Conservation (phyloP, 2,888 invertebrate species). For the Odontothrips loti region DNA sequence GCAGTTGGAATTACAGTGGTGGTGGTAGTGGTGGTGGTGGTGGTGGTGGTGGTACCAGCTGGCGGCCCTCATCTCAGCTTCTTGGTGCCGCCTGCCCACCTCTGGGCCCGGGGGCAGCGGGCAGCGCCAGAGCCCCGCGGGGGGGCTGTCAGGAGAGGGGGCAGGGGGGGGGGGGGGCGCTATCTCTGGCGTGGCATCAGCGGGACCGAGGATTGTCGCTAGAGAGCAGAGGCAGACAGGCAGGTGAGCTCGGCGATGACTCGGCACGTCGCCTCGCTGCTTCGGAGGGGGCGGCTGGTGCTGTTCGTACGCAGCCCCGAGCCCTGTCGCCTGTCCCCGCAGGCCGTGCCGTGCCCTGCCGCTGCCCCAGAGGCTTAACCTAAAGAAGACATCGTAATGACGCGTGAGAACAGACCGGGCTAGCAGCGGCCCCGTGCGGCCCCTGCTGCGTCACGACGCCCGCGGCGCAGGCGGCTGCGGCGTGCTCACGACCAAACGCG, state of each 20-base stretch:
- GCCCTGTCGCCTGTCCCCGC: constrained; percentile 10
- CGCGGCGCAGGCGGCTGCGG: neutral
- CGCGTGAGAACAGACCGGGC: constrained; percentile 5
- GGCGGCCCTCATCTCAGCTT: too few relatives aligned
- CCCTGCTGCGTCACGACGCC: neutral
- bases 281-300: neutral
- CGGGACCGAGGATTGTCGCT: constrained; percentile 12
- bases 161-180: neutral
- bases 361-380: neutral
- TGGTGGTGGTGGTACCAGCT: neutral
- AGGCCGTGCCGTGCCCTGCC: neutral
- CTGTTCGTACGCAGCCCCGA: too few relatives aligned
- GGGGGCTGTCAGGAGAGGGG: neutral
- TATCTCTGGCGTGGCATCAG: constrained; percentile 4
- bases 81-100: too few relatives aligned
- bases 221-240: neutral
- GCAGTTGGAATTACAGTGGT: too few relatives aligned
- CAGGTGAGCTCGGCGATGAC: constrained; percentile 11
- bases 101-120: neutral
- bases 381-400: constrained; percentile 20
- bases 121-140: neutral
- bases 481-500: too few relatives aligned
- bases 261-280: neutral
- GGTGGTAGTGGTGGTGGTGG: too few relatives aligned
- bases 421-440: neutral